A percentile compares a stretch with the other conserved stretches of the same genome.
These are phyloP conservation scores for Calliopum simillimum DNA, from an alignment of 2,888 invertebrate species.

Conservation along the genomic window DNA sequence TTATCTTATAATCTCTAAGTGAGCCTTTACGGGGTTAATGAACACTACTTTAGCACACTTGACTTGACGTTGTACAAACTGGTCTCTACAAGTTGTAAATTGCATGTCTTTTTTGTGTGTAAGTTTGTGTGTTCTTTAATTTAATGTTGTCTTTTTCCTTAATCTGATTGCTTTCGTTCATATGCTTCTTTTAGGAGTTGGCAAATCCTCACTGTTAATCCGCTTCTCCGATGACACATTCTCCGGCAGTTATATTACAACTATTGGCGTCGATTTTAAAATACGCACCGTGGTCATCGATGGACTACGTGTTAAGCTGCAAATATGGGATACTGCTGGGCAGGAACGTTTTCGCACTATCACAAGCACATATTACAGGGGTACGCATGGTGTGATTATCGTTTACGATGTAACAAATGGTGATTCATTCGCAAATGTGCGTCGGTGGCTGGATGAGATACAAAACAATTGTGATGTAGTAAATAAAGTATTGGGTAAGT, in stretches of 20 bases:
- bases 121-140: neutral
- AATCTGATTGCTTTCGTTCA: neutral
- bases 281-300: slow-evolving; percentile 95
- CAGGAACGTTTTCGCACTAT: slow-evolving; percentile 98
- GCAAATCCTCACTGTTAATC: slow-evolving; percentile 96
- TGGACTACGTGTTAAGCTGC: slow-evolving; percentile 90
- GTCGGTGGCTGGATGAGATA: slow-evolving; percentile 98
- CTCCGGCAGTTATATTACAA: slow-evolving; percentile 97
- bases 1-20: no score
- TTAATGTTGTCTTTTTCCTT: neutral
- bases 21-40: no score
- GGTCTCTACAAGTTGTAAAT: no score
- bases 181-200: slow-evolving; percentile 82
- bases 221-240: slow-evolving; percentile 99
- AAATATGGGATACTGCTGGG: slow-evolving; percentile 99
- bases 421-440: slow-evolving; percentile 99
- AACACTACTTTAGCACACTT: no score
- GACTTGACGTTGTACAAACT: no score
- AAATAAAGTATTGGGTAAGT: slow-evolving; percentile 92
- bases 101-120: no score
- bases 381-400: slow-evolving; percentile 99
- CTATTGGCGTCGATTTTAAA: slow-evolving; percentile 99
- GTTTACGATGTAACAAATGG: slow-evolving; percentile 99
- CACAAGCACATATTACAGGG: slow-evolving; percentile 98
- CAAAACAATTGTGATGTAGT: slow-evolving; percentile 99